Conservation (phyloP, 2,888 invertebrate genomes). For the Stramonita haemastoma region DNA sequence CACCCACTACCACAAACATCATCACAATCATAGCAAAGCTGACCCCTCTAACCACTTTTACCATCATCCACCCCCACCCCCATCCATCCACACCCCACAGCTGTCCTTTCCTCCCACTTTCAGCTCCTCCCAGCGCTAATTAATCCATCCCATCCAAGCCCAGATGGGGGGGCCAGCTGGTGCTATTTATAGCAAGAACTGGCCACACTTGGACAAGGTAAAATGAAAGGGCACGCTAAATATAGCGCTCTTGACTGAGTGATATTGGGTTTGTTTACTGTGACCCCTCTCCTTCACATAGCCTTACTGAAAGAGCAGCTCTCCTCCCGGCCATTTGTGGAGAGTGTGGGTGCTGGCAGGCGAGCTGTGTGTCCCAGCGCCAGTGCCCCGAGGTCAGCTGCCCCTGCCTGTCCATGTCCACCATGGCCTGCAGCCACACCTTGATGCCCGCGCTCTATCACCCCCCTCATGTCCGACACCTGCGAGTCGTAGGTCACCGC, state of each 20-base stretch:
- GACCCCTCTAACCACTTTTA: no score
- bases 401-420: slow-evolving; percentile 40
- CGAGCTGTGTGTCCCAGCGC: slow-evolving; percentile 44
- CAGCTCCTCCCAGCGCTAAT: not conserved
- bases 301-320: slow-evolving; percentile 28
- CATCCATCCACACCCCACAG: not conserved
- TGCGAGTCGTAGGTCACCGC: slow-evolving; percentile 40
- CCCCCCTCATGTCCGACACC: slow-evolving; percentile 19
- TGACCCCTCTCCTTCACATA: not conserved
- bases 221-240: no score
- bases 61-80: not conserved
- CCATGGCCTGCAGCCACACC: slow-evolving; percentile 44
- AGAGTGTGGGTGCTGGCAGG: slow-evolving; percentile 35
- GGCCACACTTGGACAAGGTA: no score
- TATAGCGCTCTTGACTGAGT: no score
- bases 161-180: no score
- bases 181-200: no score
- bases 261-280: no score
- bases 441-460: slow-evolving; percentile 30
- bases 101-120: not conserved
- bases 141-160: not conserved
- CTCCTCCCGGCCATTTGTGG: slow-evolving; percentile 26
- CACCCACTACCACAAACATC: no score
- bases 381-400: slow-evolving; percentile 30
- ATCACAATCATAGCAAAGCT: no score